Base-by-base conservation (phyloP, 1,140 invertebrate species). In the Lepidostoma basale region DNA sequence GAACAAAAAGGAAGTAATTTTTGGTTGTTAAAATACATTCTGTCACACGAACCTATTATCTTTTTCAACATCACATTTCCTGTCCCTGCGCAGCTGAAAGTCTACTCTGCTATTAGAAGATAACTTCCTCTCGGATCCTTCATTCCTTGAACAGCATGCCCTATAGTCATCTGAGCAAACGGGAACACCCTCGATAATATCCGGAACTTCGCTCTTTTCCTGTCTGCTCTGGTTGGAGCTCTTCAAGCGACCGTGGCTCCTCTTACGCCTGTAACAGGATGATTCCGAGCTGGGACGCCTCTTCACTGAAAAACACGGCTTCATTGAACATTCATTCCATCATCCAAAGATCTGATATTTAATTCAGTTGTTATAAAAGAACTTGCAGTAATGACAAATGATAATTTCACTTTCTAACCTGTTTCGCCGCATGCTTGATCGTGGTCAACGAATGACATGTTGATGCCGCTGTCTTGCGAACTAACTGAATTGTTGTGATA, bases 391-490 rank as follows among this genome's bases (percentile, higher is more conserved):
- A 36, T 49, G 16, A 64, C 42, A 47, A n/a, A 62, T 68, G 47
- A 58, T 14, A 54, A 12, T 18, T 56, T 10, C 33, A n/a, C 16
- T 40, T 40, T 60, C 56, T 60, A 12, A 60, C 56, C 56, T 60
- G 56, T 22, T 12, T 60, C 56, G 8, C 56, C 25, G 79, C 56
- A 60, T 16, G 20, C 33, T 47, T 78, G 79, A 45, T 90, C 89
- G n/a, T 84, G 87, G 71, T 91, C 89, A 54, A 88, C 85, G 77
- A 90, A 90, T 8, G 85, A 88, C 74, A 91, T 79, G 75, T 91
- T 91, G 40, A 92, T 92, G 1, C 89, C 90, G 72, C 89, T 91
- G 74, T 91, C 90, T 75, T 90, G 89, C 0, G 89, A 91, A 73
- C 89, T 90, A 33, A 89, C 84, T 42, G 87, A 87, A 59, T 87